Evolutionary conservation across 2,113 vertebrate species (phyloP), one percentile per base, ranked within the genome.

Genomic region (Myrmophylax atrothorax): DNA sequence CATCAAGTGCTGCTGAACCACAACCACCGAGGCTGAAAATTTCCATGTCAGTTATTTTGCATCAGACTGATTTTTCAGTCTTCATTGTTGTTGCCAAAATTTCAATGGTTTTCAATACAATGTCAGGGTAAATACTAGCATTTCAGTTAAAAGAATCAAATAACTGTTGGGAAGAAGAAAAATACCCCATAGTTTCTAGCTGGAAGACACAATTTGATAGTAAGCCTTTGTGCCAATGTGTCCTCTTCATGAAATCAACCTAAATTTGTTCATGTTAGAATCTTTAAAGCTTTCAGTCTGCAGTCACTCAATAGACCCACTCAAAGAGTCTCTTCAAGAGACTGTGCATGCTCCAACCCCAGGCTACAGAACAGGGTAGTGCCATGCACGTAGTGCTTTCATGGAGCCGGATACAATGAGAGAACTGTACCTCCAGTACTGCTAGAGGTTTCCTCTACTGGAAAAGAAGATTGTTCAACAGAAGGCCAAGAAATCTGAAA

Each of bases 11-110:
- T 85, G 50, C 75, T 87, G 85, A 91, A 86, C 46, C 50, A 78
- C 68, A 89, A 31, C 23, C 26, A 74, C 52, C 19, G 64, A 80
- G 26, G 59, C 26, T 80, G 75, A 93, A 89, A 90, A 85, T 84
- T 91, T 96, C 84, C 29, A 62, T 3, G 17, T 80, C 44, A 70
- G 63, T 63, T 90, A 80, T 81, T 96, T 79, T 69, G 20, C 49
- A 62, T 68, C 44, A 62, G 46, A 50, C 29, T 42, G 33, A 52
- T 25, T 87, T 91, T 96, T 91, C 84, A 75, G 52, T 26, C 42
- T 81, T 89, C 64, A 58, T 55, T 83, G 62, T 38, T 69, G 31
- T 64, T 68, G 64, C 84, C 77, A 95, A 87, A 92, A 94, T 89
- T 74, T 89, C 58, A 73, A 5, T 10, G 22, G 40, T 84, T 92